Conservation (phyloP, 2,888 invertebrate species). For the Hypomecis punctinalis region DNA sequence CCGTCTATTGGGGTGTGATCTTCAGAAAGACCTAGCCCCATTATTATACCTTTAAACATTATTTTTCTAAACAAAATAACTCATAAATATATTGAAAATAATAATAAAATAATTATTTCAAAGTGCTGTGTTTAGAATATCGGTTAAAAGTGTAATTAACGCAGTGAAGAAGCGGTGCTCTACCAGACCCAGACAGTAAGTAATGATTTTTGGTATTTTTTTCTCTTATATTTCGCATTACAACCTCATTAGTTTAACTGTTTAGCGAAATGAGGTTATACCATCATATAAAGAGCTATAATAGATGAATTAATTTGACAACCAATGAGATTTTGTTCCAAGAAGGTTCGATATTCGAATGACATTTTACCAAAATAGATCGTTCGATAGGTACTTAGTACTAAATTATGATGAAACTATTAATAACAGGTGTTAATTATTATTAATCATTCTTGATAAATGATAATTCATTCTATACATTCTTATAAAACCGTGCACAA, state of each 20-base stretch:
- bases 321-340: too few relatives aligned
- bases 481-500: too few relatives aligned
- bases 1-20: slow-evolving; percentile 78
- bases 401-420: too few relatives aligned
- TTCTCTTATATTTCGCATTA: slow-evolving; percentile 45
- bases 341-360: too few relatives aligned
- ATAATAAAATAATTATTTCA: slow-evolving; percentile 8
- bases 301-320: too few relatives aligned
- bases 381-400: neutral
- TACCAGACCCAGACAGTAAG: slow-evolving; percentile 55
- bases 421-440: too few relatives aligned
- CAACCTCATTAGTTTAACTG: neutral
- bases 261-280: neutral
- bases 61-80: slow-evolving; percentile 60
- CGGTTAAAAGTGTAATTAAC: slow-evolving; percentile 17
- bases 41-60: slow-evolving; percentile 70
- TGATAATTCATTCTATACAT: too few relatives aligned
- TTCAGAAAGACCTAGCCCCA: slow-evolving; percentile 58
- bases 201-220: slow-evolving; percentile 66
- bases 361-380: too few relatives aligned
- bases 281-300: too few relatives aligned
- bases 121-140: slow-evolving; percentile 34
- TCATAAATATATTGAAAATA: slow-evolving; percentile 36
- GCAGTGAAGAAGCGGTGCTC: slow-evolving; percentile 27
- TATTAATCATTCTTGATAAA: too few relatives aligned